Base-by-base conservation (phyloP, 2,797 vertebrate genomes). In the Melanotaenia parkinsoni region DNA sequence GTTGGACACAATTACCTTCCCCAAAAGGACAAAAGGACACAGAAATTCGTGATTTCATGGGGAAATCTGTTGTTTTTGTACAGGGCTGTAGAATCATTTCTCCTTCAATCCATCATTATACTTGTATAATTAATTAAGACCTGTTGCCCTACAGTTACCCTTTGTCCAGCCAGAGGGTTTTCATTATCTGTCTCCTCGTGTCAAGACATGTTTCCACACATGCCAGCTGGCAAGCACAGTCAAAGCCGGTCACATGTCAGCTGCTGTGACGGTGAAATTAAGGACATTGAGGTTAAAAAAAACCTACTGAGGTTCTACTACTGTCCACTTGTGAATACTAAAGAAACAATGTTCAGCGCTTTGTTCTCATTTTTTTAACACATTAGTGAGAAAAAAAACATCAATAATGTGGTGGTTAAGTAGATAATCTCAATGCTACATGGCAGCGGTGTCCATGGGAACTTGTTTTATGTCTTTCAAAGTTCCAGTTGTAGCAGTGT, bases 111-210 rank as follows among this genome's bases (percentile, higher is more conserved):
- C 2, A 33, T 20, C 14, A 6, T 58, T 66, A 75, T 54, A 63
- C 50, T n/a, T 51, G 37, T 50, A 38, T 76, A 63, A 77, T 59
- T 67, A 71, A 80, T 56, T 56, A 37, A 80, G 37, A 72, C 53
- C 40, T 2, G 4, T 3, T 61, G 64, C 37, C 73, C 70, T 63
- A 40, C 70, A 72, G 22, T 32, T 61, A 53, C 43, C 47, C 33
- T 69, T 43, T 71, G 57, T 72, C 60, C 40, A 72, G 54, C 26
- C 58, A 37, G n/a, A 58, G 33, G 12, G 35, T 70, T 78, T 72
- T 56, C 18, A 68, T 77, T 54, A 63, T 13, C 33, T 32, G 37
- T 43, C 58, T 43, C 24, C 62, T 33, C 28, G 54, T 76, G 50
- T 53, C 11, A 58, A 60, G 40, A 66, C 24, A 45, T 60, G 16